phyloP scores from a whole-genome alignment of 1,140 invertebrate species.

The Neuroterus valhalla region DNA sequence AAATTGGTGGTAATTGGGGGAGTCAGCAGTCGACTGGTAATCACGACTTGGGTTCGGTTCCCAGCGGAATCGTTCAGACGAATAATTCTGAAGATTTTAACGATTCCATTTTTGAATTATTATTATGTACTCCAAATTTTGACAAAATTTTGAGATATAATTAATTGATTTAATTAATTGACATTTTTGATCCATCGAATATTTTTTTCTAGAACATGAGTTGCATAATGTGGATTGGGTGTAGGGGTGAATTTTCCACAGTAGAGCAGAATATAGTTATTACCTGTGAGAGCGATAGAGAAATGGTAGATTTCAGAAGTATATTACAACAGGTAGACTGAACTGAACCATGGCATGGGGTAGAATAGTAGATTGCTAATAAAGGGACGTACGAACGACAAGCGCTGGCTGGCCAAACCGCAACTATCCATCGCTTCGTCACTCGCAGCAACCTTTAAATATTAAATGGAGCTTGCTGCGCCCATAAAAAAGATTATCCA shows the following conservation, averaged over 20 bases:
- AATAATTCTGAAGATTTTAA: no score
- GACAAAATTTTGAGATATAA: no score
- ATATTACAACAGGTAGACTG: slow-evolving; percentile 23
- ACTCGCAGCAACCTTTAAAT: slow-evolving; percentile 71
- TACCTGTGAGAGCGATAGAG: slow-evolving; percentile 35
- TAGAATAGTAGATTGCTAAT: slow-evolving; percentile 55
- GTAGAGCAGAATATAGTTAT: slow-evolving; percentile 30
- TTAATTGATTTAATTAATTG: no score
- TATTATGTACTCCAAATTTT: no score
- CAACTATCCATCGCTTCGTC: slow-evolving; percentile 69
- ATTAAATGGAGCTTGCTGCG: slow-evolving; percentile 70
- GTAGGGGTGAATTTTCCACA: slow-evolving; percentile 13
- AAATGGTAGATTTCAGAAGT: slow-evolving; percentile 23
- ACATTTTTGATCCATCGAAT: neutral
- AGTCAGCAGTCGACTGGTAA: no score
- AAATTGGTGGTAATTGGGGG: no score
- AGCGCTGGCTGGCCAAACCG: slow-evolving; percentile 56
- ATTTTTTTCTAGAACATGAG: no score
- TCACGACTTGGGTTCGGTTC: no score
- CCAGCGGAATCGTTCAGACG: no score
- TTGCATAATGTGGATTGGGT: slow-evolving; percentile 8
- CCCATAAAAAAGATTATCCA: slow-evolving; percentile 70
- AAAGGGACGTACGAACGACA: slow-evolving; percentile 61
- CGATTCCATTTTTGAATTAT: no score
- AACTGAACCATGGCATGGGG: slow-evolving; percentile 33